Conservation (phyloP, 1,140 invertebrate genomes). For the Zaprionus capensis region DNA sequence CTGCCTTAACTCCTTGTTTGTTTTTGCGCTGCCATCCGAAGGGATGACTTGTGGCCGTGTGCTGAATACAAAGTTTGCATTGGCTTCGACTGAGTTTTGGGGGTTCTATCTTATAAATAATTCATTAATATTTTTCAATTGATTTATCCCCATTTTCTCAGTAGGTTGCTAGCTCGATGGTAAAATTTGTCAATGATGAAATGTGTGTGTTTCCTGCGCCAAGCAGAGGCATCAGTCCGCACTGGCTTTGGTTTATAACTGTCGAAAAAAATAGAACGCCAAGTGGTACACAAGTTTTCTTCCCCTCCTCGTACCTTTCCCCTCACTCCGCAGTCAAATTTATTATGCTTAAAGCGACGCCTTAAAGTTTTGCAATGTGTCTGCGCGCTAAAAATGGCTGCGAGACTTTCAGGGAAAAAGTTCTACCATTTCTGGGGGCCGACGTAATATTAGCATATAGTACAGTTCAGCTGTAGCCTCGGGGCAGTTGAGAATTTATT, state of each 20-base stretch:
- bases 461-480: not conserved
- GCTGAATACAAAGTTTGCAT: conserved; percentile 32
- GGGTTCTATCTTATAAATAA: conserved; percentile 68
- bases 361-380: conserved; percentile 11
- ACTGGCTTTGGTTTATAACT: not conserved
- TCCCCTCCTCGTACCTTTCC: not conserved
- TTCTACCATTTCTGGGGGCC: not conserved
- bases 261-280: not conserved
- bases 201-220: not conserved
- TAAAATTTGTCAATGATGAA: conserved; percentile 58
- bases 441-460: conserved; percentile 2
- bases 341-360: not conserved
- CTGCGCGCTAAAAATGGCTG: not conserved
- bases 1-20: not conserved
- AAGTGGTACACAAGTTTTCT: not conserved
- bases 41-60: conserved; percentile 38
- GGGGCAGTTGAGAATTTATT: not conserved
- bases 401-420: not conserved
- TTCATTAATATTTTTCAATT: conserved; percentile 78
- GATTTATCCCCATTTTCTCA: conserved; percentile 63
- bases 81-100: not conserved
- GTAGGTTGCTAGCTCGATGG: conserved; percentile 4
- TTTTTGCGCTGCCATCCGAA: conserved; percentile 7
- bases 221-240: not conserved
- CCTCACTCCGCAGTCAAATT: not conserved